Conservation (phyloP, 2,888 invertebrate species). For the Bombylius discolor region DNA sequence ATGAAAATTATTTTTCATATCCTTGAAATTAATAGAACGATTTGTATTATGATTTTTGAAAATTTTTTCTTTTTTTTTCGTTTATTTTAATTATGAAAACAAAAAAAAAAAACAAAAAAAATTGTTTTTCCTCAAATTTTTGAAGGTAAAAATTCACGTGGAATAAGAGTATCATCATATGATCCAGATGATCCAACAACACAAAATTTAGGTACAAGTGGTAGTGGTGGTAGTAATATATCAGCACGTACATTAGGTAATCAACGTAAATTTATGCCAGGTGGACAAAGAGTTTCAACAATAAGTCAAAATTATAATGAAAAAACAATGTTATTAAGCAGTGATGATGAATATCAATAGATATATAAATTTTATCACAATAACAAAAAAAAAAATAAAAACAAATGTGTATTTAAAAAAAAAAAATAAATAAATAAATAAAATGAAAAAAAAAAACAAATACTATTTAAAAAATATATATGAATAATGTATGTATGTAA, state of each 20-base stretch:
- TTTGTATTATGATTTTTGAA: no score
- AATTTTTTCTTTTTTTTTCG: no score
- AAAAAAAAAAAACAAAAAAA: no score
- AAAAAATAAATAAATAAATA: background rate
- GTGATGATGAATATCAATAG: slow-evolving; percentile 81
- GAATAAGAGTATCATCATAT: slow-evolving; percentile 51
- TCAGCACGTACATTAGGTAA: slow-evolving; percentile 36
- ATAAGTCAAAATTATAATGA: slow-evolving; percentile 83
- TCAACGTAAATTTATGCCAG: slow-evolving; percentile 43
- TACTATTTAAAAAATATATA: no score
- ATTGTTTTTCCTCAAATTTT: no score
- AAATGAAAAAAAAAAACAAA: no score
- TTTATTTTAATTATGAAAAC: no score
- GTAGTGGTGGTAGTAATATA: slow-evolving; percentile 37
- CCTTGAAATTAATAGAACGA: no score
- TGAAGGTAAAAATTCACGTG: slow-evolving; percentile 49
- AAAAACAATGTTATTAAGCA: slow-evolving; percentile 89
- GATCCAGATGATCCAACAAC: slow-evolving; percentile 53
- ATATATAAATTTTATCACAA: no score
- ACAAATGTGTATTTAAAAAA: background rate
- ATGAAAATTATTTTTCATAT: no score
- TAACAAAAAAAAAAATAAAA: background rate
- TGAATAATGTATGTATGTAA: no score
- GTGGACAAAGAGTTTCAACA: slow-evolving; percentile 62
- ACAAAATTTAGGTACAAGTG: slow-evolving; percentile 26